Evolutionary conservation across 2,797 vertebrate species (phyloP).

Genomic region (Lagodon rhomboides): DNA sequence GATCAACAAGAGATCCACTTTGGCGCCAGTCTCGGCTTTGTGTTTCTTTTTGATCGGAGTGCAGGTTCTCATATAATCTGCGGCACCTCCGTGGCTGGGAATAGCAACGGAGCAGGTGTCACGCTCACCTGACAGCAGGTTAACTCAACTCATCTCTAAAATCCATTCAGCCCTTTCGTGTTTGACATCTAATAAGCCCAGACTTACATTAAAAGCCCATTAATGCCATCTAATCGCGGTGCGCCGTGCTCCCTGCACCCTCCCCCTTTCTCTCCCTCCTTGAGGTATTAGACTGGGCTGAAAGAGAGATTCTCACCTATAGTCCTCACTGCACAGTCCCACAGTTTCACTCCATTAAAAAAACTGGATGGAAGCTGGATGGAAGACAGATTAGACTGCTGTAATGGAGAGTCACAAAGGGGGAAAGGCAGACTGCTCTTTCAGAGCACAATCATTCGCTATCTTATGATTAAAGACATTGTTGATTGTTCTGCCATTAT

Average conservation of each 20-base stretch:
- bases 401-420: slow-evolving; percentile 43
- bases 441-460: slow-evolving; percentile 12
- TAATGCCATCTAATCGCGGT: slow-evolving; percentile 81
- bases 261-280: slow-evolving; percentile 48
- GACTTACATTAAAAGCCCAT: slow-evolving; percentile 83
- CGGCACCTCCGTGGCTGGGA: slow-evolving; percentile 24
- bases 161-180: slow-evolving; percentile 76
- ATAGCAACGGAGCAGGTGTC: slow-evolving; percentile 62
- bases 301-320: slow-evolving; percentile 56
- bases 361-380: slow-evolving; percentile 35
- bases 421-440: slow-evolving; percentile 8
- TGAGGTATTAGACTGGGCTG: slow-evolving; percentile 69
- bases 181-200: slow-evolving; percentile 81
- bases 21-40: slow-evolving; percentile 28
- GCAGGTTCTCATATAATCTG: slow-evolving; percentile 52
- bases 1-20: slow-evolving; percentile 38
- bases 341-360: slow-evolving; percentile 63
- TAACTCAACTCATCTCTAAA: slow-evolving; percentile 75
- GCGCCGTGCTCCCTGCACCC: slow-evolving; percentile 53
- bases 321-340: slow-evolving; percentile 50
- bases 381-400: slow-evolving; percentile 51
- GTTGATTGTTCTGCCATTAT: slow-evolving; percentile 3
- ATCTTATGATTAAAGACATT: slow-evolving; percentile 20
- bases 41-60: slow-evolving; percentile 59
- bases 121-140: slow-evolving; percentile 64